Conservation (phyloP, 2,797 vertebrate genomes). For the Urophycis tenuis region DNA sequence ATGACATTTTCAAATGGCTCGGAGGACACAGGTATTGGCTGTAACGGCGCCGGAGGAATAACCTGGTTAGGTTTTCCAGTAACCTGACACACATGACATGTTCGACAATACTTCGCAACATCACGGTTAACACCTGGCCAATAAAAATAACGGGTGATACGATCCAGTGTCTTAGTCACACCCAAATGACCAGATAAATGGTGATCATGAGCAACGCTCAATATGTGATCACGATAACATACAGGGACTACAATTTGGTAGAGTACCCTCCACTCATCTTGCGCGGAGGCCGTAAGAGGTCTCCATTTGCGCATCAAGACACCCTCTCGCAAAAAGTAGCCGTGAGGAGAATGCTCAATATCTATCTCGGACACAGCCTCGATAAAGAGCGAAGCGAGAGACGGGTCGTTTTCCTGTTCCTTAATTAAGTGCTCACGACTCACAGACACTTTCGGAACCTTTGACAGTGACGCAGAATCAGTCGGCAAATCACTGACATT, state of each 20-base stretch:
- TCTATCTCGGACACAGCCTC: not conserved
- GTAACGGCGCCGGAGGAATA: no score
- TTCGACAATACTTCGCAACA: not conserved
- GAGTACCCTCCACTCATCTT: no score
- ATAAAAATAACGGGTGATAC: not conserved
- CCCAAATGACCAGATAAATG: not conserved
- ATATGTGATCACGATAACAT: not conserved
- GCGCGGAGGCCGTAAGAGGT: not conserved
- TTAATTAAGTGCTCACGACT: no score
- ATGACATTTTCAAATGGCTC: no score
- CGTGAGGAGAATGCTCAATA: not conserved
- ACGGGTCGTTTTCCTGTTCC: no score
- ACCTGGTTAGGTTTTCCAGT: no score
- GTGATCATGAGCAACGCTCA: not conserved
- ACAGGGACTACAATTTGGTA: no score
- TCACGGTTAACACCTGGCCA: not conserved
- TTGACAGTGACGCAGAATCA: no score
- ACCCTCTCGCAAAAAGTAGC: not conserved
- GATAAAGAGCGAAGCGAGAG: not conserved
- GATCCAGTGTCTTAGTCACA: not conserved
- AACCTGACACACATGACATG: no score
- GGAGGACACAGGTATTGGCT: no score
- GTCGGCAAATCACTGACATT: no score
- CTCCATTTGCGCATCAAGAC: not conserved
- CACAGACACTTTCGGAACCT: no score